Evolutionary conservation across 1,140 invertebrate species (phyloP).

Genomic region (Homarus americanus): DNA sequence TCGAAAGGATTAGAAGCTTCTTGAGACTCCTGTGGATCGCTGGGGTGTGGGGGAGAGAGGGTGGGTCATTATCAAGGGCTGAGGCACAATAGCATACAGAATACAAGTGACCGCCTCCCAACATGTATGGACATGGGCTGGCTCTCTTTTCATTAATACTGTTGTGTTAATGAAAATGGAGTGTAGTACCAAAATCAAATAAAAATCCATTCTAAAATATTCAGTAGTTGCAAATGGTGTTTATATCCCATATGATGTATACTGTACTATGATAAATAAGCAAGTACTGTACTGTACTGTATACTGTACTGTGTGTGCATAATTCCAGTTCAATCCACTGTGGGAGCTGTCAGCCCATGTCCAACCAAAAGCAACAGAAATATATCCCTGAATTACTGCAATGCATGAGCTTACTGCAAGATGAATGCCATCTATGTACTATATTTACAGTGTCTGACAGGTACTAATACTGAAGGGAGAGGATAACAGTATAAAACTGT

Average conservation of each 20-base stretch:
- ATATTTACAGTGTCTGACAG: slow-evolving; percentile 4
- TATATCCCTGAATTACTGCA: slow-evolving; percentile 11
- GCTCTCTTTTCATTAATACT: background rate
- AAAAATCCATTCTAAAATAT: too few species aligned
- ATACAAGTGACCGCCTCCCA: slow-evolving; percentile 13
- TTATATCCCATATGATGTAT: too few species aligned
- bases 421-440: background rate
- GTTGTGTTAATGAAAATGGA: too few species aligned
- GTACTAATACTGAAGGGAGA: background rate
- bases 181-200: too few species aligned
- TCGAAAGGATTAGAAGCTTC: slow-evolving; percentile 68
- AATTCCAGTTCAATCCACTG: background rate
- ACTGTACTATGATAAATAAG: too few species aligned
- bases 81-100: slow-evolving; percentile 14
- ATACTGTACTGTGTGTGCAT: background rate
- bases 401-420: background rate
- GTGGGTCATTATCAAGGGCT: slow-evolving; percentile 14
- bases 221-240: too few species aligned
- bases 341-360: background rate
- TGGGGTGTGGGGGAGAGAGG: slow-evolving; percentile 43
- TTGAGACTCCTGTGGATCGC: slow-evolving; percentile 69
- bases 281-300: background rate
- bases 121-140: background rate
- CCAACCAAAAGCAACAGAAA: slow-evolving; percentile 14
- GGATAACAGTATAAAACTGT: background rate